phyloP scores from a whole-genome alignment of 2,888 invertebrate genomes.

The Spisula solida region DNA sequence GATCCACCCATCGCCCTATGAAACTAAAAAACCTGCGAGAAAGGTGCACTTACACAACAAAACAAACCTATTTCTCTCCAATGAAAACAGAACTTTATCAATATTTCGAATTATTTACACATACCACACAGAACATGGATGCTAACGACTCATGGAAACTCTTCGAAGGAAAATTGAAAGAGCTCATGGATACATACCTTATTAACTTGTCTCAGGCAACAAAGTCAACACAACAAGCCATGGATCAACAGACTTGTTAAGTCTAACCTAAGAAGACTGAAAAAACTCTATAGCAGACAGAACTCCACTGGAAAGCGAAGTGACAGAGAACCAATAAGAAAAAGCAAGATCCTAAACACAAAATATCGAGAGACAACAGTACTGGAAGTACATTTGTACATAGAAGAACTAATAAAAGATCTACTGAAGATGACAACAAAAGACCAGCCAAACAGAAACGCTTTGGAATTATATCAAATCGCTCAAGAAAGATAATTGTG shows the following conservation, averaged over 20 bases:
- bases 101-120: not conserved
- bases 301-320: not conserved
- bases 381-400: not conserved
- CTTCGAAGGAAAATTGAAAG: not conserved
- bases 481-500: constrained; percentile 3
- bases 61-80: too few species aligned
- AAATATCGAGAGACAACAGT: not conserved
- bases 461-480: not conserved
- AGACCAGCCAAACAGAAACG: not conserved
- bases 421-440: not conserved
- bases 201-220: not conserved
- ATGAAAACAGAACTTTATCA: not conserved
- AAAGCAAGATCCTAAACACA: not conserved
- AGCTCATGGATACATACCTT: not conserved
- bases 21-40: too few species aligned
- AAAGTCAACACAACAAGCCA: not conserved
- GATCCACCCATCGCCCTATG: too few species aligned
- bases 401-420: not conserved
- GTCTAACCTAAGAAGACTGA: not conserved
- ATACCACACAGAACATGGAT: not conserved
- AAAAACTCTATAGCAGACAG: constrained; percentile 3
- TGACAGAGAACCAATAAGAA: not conserved
- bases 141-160: not conserved
- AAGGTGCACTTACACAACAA: too few species aligned
- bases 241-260: not conserved